Evolutionary conservation across 2,888 invertebrate genomes (phyloP).

Genomic region (Epinotia bilunana): DNA sequence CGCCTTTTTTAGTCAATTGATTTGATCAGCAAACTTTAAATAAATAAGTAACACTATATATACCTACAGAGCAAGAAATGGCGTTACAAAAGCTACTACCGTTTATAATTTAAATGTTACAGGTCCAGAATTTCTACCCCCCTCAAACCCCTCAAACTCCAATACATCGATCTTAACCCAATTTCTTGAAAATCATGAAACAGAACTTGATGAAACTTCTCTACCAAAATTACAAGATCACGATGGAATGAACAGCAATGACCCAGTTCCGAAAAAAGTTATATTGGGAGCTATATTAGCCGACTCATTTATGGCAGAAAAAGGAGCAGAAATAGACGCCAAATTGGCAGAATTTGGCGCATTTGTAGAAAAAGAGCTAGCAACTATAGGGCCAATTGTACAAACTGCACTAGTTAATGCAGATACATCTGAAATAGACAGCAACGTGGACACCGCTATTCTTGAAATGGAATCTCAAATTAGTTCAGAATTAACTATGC

Average conservation of each 20-base stretch:
- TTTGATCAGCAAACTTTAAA: too few species aligned
- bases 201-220: not conserved
- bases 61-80: too few species aligned
- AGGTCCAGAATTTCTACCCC: not conserved
- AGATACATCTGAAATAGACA: not conserved
- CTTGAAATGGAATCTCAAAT: conserved; percentile 6
- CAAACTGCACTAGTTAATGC: not conserved
- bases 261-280: conserved; percentile 1
- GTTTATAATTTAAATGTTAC: not conserved
- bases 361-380: conserved; percentile 16
- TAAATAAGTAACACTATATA: too few species aligned
- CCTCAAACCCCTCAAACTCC: not conserved
- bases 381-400: not conserved
- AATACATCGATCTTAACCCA: not conserved
- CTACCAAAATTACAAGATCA: not conserved
- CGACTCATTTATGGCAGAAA: conserved; percentile 11
- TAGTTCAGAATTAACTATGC: not conserved
- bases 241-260: not conserved
- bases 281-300: conserved; percentile 18
- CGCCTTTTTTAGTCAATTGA: too few species aligned
- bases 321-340: conserved; percentile 18
- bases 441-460: not conserved
- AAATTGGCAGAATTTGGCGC: conserved; percentile 10
- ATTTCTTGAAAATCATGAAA: not conserved
- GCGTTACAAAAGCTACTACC: not conserved